Percentiles rank a stretch among this genome's conserved stretches.
Conservation (phyloP, 2,888 invertebrate genomes). For the Hemaris fuciformis region DNA sequence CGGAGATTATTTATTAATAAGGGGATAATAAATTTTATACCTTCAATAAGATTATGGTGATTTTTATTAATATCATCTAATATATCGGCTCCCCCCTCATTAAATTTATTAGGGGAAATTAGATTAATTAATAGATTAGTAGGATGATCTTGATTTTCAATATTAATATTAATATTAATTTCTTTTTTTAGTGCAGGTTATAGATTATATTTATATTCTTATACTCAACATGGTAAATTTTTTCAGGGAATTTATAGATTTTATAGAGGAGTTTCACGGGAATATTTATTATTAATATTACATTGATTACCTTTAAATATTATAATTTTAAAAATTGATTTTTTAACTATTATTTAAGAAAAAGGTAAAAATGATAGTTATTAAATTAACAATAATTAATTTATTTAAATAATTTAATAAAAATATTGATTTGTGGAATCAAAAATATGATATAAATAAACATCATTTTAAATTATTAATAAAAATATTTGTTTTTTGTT, state of each 20-base stretch:
- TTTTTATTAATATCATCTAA: constrained; percentile 84
- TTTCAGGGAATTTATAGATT: constrained; percentile 75
- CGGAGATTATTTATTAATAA: constrained; percentile 85
- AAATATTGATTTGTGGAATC: constrained; percentile 86
- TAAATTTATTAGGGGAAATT: constrained; percentile 86
- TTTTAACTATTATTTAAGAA: constrained; percentile 69
- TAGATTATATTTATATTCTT: constrained; percentile 84
- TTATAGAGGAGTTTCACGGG: constrained; percentile 72
- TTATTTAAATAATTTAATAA: constrained; percentile 84
- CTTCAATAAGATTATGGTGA: constrained; percentile 82
- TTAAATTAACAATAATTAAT: no score
- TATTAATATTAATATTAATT: constrained; percentile 79
- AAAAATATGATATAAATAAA: constrained; percentile 78
- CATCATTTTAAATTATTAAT: constrained; percentile 75
- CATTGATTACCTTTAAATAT: constrained; percentile 85
- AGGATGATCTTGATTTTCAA: constrained; percentile 69
- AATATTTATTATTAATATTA: constrained; percentile 83
- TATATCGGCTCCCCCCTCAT: constrained; percentile 85
- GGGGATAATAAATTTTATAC: constrained; percentile 82
- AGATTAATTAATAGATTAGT: constrained; percentile 83
- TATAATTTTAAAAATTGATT: constrained; percentile 80
- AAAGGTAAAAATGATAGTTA: no score
- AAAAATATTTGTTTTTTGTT: constrained; percentile 72
- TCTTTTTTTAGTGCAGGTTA: constrained; percentile 85
- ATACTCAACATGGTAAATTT: constrained; percentile 82